Evolutionary conservation across 2,888 invertebrate genomes (phyloP), one percentile per base, ranked within the genome.

Genomic region (Bursaphelenchus okinawaensis): DNA sequence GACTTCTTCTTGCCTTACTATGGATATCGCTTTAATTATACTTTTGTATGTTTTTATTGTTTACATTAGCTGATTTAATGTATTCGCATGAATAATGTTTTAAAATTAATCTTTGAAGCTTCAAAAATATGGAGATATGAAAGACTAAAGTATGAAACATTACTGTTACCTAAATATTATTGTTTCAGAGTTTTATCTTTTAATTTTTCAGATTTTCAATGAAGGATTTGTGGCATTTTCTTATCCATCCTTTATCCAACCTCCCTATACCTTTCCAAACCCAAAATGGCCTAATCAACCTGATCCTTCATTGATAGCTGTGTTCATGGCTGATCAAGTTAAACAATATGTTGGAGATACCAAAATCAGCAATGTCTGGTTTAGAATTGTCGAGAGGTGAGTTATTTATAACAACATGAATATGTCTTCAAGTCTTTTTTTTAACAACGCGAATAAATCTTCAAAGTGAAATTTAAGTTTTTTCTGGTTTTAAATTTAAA

Each of bases 291-390:
- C 75, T 12, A 63, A 74, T 8, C 40, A 72, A 28, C 68, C 69
- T 4, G 75, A 75, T 65, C 67, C 75, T 9, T 56, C 68, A 12
- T 26, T 75, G 4, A 74, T 78, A 19, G 75, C 76, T 1, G 69
- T 73, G 0, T 75, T 76, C 54, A 72, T 75, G 71, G 63, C 73
- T n/a, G 74, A 75, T 8, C 68, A 67, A 70, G 75, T 65, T 70
- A 74, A 67, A 62, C 73, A 61, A 68, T 73, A 57, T 74, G 78
- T 62, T 69, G 83, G 83, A 68, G 79, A 79, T 26, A 69, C 63
- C 8, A 40, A 68, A 7, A 73, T 79, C 50, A 68, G 68, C 20
- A 76, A 79, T 52, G 71, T 76, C 28, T 76, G 78, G 78, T 76
- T 71, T 55, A 60, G 76, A 7, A 67, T 58, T 27, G 51, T 58